Percentiles rank a stretch among this genome's conserved stretches.
These are phyloP conservation scores for Mormyrus iriodes DNA, from an alignment of 2,113 vertebrate genomes.

Conservation along the genomic window DNA sequence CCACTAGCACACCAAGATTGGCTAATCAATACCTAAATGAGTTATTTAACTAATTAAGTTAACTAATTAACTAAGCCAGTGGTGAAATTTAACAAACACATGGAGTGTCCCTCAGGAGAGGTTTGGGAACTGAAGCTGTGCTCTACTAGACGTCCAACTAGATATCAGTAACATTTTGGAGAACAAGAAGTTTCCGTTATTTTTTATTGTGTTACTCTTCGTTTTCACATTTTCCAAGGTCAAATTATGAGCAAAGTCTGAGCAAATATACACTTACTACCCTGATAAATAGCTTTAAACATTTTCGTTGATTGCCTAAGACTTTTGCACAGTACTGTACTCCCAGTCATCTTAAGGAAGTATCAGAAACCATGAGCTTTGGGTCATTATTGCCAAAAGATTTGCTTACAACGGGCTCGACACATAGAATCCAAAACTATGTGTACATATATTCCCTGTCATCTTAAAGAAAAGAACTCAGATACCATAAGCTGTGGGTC, in stretches of 20 bases:
- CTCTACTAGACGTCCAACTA: not conserved
- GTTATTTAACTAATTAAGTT: no score
- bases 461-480: not conserved
- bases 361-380: not conserved
- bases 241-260: not conserved
- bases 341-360: not conserved
- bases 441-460: not conserved
- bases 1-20: no score
- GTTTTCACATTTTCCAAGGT: not conserved
- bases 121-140: not conserved
- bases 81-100: not conserved
- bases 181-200: not conserved
- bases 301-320: not conserved
- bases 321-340: not conserved
- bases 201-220: no score
- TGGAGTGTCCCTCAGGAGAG: not conserved
- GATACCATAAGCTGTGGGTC: not conserved
- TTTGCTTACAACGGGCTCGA: not conserved
- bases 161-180: not conserved
- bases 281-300: not conserved
- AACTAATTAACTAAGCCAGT: not conserved
- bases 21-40: no score
- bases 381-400: not conserved
- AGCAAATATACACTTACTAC: not conserved
- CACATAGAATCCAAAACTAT: not conserved